A percentile compares a stretch with the other conserved stretches of the same genome.
phyloP scores from a whole-genome alignment of 2,888 invertebrate genomes.

The Rugalucina vietnamica region DNA sequence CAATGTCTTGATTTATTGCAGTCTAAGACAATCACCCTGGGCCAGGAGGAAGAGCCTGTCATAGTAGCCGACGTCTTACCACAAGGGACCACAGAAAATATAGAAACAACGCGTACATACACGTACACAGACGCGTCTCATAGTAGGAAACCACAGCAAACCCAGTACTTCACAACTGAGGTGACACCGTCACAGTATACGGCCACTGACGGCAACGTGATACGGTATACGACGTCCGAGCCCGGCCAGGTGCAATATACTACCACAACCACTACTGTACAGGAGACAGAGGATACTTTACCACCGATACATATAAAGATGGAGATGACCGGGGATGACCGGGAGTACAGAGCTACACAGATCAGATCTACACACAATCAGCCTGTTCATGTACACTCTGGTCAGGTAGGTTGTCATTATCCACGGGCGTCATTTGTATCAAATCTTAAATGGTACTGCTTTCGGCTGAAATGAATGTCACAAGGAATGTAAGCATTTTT shows the following conservation, averaged over 20 bases:
- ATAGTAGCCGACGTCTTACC: conserved; percentile 54
- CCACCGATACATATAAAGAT: background rate
- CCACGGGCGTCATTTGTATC: no score
- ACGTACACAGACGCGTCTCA: background rate
- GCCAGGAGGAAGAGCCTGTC: conserved; percentile 49
- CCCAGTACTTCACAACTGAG: background rate
- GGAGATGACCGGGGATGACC: no score
- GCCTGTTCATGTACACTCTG: background rate
- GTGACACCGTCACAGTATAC: background rate
- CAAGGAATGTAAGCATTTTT: no score
- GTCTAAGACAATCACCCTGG: conserved; percentile 43
- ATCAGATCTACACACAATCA: background rate
- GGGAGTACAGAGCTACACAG: background rate
- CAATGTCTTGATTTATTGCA: conserved; percentile 15
- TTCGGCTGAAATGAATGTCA: no score
- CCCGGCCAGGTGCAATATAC: background rate
- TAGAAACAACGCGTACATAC: background rate
- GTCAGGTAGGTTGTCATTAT: background rate
- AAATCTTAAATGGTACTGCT: no score
- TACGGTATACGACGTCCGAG: background rate
- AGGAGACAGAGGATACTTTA: no score
- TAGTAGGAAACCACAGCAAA: background rate
- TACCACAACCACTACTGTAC: background rate
- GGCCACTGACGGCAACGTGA: no score
- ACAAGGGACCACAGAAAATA: background rate